phyloP scores from a whole-genome alignment of 2,888 invertebrate genomes.

The Alloscopus bannaensis region DNA sequence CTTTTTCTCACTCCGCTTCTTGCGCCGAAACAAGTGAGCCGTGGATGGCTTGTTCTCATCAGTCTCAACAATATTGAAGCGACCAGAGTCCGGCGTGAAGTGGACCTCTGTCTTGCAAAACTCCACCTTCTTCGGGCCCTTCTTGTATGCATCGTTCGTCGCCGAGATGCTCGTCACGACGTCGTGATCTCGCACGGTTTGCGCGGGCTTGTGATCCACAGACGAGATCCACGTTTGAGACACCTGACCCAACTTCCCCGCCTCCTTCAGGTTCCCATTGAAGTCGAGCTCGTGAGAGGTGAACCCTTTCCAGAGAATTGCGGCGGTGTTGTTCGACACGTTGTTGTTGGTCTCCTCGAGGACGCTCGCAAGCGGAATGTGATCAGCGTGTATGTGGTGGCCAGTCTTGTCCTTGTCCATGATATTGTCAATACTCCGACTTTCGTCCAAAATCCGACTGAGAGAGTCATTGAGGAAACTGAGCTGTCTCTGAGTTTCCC shows the following conservation, averaged over 20 bases:
- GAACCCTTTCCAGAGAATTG: background rate
- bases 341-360: background rate
- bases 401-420: background rate
- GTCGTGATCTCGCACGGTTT: conserved; percentile 69
- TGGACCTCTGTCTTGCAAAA: conserved; percentile 93
- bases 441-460: conserved; percentile 63
- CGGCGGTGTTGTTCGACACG: background rate
- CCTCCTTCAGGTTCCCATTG: conserved; percentile 55
- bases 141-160: conserved; percentile 68
- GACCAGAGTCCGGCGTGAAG: conserved; percentile 89
- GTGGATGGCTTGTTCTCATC: conserved; percentile 92
- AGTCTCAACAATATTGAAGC: conserved; percentile 90
- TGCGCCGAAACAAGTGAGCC: conserved; percentile 85
- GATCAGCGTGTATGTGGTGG: background rate
- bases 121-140: conserved; percentile 84
- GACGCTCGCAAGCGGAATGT: background rate
- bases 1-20: conserved; percentile 67
- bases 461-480: conserved; percentile 68
- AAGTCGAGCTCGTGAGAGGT: conserved; percentile 38
- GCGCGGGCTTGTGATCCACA: conserved; percentile 68
- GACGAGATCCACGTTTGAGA: conserved; percentile 73
- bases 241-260: conserved; percentile 57
- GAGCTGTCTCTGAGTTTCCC: conserved; percentile 67
- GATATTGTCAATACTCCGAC: conserved; percentile 23
- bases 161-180: conserved; percentile 71